These are phyloP conservation scores for Centropyge bicolor DNA, from an alignment of 2,797 vertebrate genomes.

Conservation along the genomic window DNA sequence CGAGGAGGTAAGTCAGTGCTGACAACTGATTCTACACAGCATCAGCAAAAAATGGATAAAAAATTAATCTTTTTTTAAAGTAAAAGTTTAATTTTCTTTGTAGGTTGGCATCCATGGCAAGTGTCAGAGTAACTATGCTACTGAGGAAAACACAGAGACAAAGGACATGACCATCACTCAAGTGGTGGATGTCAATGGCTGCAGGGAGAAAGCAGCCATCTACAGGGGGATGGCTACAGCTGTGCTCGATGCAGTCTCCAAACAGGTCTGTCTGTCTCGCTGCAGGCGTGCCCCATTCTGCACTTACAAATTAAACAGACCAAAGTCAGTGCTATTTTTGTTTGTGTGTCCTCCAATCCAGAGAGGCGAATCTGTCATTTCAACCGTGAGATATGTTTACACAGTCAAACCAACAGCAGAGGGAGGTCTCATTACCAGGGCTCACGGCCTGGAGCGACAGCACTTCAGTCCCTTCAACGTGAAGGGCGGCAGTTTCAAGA, in stretches of 20 bases:
- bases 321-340: constrained; percentile 19
- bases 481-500: constrained; percentile 82
- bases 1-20: constrained; percentile 79
- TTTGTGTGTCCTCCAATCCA: constrained; percentile 60
- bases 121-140: constrained; percentile 86
- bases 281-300: not conserved
- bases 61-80: not conserved
- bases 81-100: constrained; percentile 19
- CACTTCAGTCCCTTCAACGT: constrained; percentile 87
- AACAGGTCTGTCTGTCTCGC: constrained; percentile 79
- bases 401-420: constrained; percentile 82
- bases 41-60: not conserved
- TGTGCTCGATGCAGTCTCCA: constrained; percentile 75
- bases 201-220: constrained; percentile 83
- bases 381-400: constrained; percentile 83
- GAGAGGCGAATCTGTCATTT: constrained; percentile 83
- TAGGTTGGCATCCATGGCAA: constrained; percentile 87
- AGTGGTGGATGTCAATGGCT: constrained; percentile 85
- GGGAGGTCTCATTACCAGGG: constrained; percentile 84
- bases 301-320: not conserved
- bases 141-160: constrained; percentile 80
- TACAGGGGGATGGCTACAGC: constrained; percentile 82
- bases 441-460: constrained; percentile 82
- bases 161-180: constrained; percentile 79
- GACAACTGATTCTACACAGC: not conserved